A percentile compares a stretch with the other conserved stretches of the same genome.
Evolutionary conservation across 2,113 vertebrate genomes (phyloP).

Genomic region (Porphyrio hochstetteri): DNA sequence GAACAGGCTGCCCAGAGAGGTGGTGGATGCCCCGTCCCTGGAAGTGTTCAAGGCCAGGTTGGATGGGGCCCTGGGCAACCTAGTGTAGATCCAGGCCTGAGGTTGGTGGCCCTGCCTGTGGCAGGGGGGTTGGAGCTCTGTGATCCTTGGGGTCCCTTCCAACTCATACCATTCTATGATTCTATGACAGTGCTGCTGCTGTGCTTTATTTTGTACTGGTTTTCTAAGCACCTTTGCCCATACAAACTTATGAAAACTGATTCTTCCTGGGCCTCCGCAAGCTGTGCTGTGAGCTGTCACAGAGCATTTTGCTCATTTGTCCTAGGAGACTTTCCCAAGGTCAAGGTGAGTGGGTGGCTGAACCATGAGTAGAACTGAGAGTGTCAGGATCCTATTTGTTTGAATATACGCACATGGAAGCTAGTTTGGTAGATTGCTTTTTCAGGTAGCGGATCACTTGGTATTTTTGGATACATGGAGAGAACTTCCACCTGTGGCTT

Average conservation of each 20-base stretch:
- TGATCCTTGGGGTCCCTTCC: no score
- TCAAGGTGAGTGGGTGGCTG: background rate
- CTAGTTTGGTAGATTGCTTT: background rate
- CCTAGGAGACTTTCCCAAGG: background rate
- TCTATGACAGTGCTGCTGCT: background rate
- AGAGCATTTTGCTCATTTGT: background rate
- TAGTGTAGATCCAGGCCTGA: no score
- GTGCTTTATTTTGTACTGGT: background rate
- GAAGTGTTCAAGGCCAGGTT: no score
- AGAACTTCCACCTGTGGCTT: background rate
- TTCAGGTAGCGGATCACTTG: background rate
- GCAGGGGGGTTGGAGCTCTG: no score
- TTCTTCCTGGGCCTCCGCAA: background rate
- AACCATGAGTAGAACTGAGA: background rate
- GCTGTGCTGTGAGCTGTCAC: background rate
- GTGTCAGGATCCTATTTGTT: background rate
- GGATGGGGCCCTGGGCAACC: no score
- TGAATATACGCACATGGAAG: background rate
- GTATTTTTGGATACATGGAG: background rate
- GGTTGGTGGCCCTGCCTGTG: no score
- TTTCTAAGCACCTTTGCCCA: background rate
- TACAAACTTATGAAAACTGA: background rate
- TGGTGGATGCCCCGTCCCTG: no score
- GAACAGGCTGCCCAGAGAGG: no score
- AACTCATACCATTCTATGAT: no score